phyloP scores from a whole-genome alignment of 2,888 invertebrate genomes.

The Agonopterix heracliana region DNA sequence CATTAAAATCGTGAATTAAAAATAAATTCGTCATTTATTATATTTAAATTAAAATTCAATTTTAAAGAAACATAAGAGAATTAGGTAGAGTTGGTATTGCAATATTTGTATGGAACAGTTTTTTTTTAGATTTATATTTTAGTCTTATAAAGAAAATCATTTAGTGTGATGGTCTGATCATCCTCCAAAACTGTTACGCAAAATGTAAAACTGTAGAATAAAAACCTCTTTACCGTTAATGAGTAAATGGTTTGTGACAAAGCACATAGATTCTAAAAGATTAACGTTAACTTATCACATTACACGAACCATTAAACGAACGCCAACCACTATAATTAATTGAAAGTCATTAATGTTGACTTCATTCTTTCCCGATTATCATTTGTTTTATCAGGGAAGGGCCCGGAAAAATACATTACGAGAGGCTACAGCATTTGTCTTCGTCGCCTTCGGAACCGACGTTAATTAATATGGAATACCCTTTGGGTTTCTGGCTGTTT shows the following conservation, averaged over 20 bases:
- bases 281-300: slow-evolving; percentile 17
- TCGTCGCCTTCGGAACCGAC: slow-evolving; percentile 64
- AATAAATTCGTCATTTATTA: too few relatives aligned
- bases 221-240: too few relatives aligned
- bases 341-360: slow-evolving; percentile 63
- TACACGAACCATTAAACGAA: slow-evolving; percentile 30
- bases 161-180: too few relatives aligned
- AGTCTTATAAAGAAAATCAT: too few relatives aligned
- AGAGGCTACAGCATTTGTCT: slow-evolving; percentile 64
- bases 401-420: slow-evolving; percentile 71
- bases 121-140: too few relatives aligned
- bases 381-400: slow-evolving; percentile 66
- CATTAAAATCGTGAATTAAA: too few relatives aligned
- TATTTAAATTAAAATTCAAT: too few relatives aligned
- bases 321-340: slow-evolving; percentile 55
- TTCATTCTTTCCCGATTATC: slow-evolving; percentile 74
- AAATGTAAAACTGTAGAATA: too few relatives aligned
- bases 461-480: slow-evolving; percentile 74
- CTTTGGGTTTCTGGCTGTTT: slow-evolving; percentile 56
- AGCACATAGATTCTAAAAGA: slow-evolving; percentile 4
- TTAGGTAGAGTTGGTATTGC: too few relatives aligned
- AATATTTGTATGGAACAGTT: too few relatives aligned
- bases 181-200: too few relatives aligned
- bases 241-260: neutral
- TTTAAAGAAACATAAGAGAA: too few relatives aligned